Evolutionary conservation across 2,797 vertebrate species (phyloP).

Genomic region (Acrocephalus scirpaceus): DNA sequence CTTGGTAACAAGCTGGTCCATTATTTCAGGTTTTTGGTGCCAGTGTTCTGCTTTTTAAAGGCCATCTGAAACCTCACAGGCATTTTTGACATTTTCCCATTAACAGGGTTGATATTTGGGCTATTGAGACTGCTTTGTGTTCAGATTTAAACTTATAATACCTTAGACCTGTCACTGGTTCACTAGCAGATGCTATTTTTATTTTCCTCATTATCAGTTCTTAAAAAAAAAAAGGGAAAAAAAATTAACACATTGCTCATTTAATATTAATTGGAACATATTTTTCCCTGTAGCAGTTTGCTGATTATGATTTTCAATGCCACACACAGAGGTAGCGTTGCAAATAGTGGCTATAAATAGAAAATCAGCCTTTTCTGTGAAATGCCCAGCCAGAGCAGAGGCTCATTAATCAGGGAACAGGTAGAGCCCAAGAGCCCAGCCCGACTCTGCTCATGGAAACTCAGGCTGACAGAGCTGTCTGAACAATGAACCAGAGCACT

Average conservation of each 20-base stretch:
- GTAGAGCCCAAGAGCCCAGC: not conserved
- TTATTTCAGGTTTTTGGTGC: not conserved
- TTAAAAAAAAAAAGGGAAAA: no score
- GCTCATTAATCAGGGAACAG: not conserved
- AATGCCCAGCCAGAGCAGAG: not conserved
- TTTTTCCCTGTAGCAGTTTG: conserved; percentile 20
- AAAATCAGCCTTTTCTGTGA: not conserved
- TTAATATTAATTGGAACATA: conserved; percentile 20
- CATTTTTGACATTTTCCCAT: conserved; percentile 36
- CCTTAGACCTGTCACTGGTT: not conserved
- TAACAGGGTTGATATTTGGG: not conserved
- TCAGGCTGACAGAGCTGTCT: not conserved
- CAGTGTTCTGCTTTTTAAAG: conserved; percentile 11
- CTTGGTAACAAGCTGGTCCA: not conserved
- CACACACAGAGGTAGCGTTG: not conserved
- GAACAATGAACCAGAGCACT: not conserved
- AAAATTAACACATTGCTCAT: not conserved
- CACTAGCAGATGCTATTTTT: conserved; percentile 6
- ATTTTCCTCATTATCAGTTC: conserved; percentile 6
- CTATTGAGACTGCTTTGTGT: not conserved
- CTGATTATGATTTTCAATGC: not conserved
- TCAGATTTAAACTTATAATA: not conserved
- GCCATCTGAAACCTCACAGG: conserved; percentile 27
- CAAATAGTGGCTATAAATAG: conserved; percentile 23
- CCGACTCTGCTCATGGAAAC: not conserved